Evolutionary conservation across 2,888 invertebrate species (phyloP).

Genomic region (Stenotaenia linearis): DNA sequence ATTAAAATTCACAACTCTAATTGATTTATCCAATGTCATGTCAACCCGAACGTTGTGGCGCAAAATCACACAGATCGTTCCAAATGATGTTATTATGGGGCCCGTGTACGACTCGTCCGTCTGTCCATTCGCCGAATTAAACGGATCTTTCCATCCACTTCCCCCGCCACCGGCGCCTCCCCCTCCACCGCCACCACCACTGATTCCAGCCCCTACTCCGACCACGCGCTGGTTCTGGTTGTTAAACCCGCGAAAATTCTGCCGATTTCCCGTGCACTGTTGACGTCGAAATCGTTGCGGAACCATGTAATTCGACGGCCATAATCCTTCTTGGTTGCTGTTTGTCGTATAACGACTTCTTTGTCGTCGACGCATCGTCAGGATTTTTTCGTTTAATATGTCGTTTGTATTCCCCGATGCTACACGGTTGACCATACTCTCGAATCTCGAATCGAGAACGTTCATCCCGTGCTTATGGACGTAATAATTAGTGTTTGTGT

Average conservation of each 20-base stretch:
- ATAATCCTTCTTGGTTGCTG: conserved; percentile 32
- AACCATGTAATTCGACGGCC: conserved; percentile 33
- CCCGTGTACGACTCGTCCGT: conserved; percentile 31
- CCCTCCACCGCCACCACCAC: not conserved
- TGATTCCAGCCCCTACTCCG: not conserved
- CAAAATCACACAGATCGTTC: conserved; percentile 31
- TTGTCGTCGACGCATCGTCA: conserved; percentile 29
- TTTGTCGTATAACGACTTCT: conserved; percentile 31
- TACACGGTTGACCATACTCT: not conserved
- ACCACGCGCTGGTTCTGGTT: not conserved
- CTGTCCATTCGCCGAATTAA: not conserved
- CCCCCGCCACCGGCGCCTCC: not conserved
- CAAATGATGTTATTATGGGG: conserved; percentile 28
- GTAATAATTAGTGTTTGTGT: not conserved
- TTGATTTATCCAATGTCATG: conserved; percentile 32
- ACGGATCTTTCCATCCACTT: conserved; percentile 29
- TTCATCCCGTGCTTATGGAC: not conserved
- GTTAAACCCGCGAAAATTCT: not conserved
- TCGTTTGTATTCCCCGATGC: not conserved
- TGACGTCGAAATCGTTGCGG: conserved; percentile 29
- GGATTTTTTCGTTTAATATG: not conserved
- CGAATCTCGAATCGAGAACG: conserved; percentile 1
- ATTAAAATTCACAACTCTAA: conserved; percentile 32
- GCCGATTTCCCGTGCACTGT: not conserved
- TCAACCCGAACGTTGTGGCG: conserved; percentile 33